These are phyloP conservation scores for Eremophila alpestris DNA, from an alignment of 2,797 vertebrate genomes.

Conservation along the genomic window DNA sequence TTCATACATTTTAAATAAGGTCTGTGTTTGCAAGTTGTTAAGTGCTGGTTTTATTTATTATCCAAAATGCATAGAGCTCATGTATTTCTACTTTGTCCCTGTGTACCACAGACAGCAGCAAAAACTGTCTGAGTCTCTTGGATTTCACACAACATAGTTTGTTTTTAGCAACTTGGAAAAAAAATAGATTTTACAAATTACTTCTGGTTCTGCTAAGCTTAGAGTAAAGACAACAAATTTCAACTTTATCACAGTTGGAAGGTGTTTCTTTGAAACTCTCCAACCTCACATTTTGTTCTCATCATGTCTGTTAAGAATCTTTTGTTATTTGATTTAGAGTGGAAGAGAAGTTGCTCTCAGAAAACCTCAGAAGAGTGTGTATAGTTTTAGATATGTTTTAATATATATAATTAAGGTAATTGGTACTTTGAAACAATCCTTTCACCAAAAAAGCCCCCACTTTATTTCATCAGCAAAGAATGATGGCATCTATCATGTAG, in stretches of 20 bases:
- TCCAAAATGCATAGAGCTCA: not conserved
- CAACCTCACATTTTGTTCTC: not conserved
- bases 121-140: not conserved
- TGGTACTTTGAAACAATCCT: not conserved
- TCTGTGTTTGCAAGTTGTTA: not conserved
- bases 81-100: not conserved
- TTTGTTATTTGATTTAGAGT: not conserved
- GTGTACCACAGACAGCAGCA: not conserved
- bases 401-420: not conserved
- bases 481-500: not conserved
- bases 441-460: fast-evolving
- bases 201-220: not conserved
- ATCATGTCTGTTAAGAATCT: not conserved
- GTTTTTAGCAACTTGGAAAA: not conserved
- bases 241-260: not conserved
- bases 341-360: not conserved
- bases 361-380: not conserved
- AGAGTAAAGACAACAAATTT: not conserved
- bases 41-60: not conserved
- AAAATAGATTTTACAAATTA: not conserved
- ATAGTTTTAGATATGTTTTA: not conserved
- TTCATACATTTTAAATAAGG: not conserved
- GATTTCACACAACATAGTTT: not conserved
- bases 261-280: not conserved
- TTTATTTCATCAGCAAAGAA: not conserved